Conservation (phyloP, 23 tunicate species). For the Trididemnum clinides region DNA sequence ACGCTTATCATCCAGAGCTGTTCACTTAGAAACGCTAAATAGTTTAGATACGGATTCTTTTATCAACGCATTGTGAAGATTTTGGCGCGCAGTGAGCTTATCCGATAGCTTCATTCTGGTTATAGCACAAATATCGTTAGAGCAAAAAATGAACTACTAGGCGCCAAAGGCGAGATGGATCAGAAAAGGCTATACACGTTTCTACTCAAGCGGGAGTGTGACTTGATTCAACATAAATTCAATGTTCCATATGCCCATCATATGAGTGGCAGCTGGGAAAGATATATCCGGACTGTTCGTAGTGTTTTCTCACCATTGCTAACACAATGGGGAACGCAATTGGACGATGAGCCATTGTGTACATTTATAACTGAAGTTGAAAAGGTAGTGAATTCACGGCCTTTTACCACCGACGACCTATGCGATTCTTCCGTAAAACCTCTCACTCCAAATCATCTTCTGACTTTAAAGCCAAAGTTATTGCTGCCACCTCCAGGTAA, state of each 20-base stretch:
- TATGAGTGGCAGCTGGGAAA: neutral
- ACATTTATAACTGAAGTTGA: slow-evolving; percentile 16
- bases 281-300: neutral
- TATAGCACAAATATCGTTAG: neutral
- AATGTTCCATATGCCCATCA: neutral
- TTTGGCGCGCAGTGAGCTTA: neutral
- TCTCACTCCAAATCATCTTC: neutral
- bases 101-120: neutral
- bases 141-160: neutral
- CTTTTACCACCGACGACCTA: neutral
- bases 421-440: neutral
- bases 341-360: neutral
- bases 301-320: neutral
- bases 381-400: neutral
- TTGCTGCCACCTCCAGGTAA: slow-evolving; percentile 8
- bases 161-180: neutral
- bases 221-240: neutral
- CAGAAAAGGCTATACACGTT: neutral
- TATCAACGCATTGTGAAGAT: no score
- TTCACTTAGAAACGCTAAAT: no score
- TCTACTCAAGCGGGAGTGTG: neutral
- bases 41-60: no score
- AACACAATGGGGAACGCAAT: neutral
- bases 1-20: no score
- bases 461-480: neutral